Conservation (phyloP, 2,888 invertebrate species). For the Thelaira solivaga region DNA sequence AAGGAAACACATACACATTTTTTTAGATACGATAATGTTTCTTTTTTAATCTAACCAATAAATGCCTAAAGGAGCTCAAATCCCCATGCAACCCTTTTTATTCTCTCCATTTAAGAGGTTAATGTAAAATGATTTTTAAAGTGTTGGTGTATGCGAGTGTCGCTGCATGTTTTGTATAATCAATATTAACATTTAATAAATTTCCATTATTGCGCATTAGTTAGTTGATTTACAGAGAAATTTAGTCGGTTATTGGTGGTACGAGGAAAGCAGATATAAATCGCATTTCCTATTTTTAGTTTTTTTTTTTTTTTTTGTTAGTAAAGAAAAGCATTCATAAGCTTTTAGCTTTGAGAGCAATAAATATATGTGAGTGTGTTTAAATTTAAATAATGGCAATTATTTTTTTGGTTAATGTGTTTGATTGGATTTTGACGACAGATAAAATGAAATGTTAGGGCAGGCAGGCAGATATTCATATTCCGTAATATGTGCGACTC, state of each 20-base stretch:
- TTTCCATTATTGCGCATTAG: constrained; percentile 6
- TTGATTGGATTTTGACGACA: too few relatives aligned
- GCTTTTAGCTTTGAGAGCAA: too few relatives aligned
- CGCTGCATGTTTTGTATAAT: constrained; percentile 16
- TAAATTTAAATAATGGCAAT: too few relatives aligned
- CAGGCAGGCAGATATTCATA: too few relatives aligned
- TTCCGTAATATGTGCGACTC: too few relatives aligned
- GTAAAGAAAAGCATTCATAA: too few relatives aligned
- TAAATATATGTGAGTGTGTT: too few relatives aligned
- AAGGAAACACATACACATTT: constrained; percentile 12
- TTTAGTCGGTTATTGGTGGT: not conserved
- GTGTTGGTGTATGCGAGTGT: too few relatives aligned
- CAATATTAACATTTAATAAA: constrained; percentile 32
- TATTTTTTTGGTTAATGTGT: too few relatives aligned
- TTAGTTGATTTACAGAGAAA: not conserved
- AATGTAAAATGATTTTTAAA: too few relatives aligned
- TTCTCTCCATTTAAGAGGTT: not conserved
- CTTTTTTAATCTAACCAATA: constrained; percentile 1
- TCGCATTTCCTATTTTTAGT: constrained; percentile 25
- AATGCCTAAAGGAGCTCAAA: not conserved
- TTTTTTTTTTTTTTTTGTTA: too few relatives aligned
- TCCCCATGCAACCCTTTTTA: not conserved
- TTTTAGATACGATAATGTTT: constrained; percentile 2
- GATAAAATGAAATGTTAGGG: too few relatives aligned
- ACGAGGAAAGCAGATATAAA: constrained; percentile 6